Base-by-base conservation (phyloP, 2,797 vertebrate genomes). In the Galaxias olidus region DNA sequence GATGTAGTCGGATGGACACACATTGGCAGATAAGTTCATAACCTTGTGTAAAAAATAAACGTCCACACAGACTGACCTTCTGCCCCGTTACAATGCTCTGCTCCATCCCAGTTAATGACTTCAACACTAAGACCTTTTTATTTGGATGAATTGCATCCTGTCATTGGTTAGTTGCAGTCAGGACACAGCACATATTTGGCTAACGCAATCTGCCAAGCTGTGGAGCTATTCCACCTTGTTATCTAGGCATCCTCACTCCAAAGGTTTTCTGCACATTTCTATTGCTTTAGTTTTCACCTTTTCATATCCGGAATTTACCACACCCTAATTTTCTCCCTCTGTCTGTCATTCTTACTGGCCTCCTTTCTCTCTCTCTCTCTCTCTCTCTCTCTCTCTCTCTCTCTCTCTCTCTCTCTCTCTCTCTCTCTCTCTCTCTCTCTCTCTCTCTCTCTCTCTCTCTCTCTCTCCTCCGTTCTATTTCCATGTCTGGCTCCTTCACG, bases 71-170 rank as follows among this genome's bases (percentile, higher is more conserved):
- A 19, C 50, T 9, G 9, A 11, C n/a, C 30, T 2, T 30, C 2
- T 9, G 41, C 11, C 14, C 55, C 57, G 30, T 30, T 30, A 2
- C 2, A 30, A 30, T 30, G 30, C 3, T 30, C 30, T 30, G 30
- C 6, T 30, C 30, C n/a, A n/a, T n/a, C n/a, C n/a, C 30, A 30
- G 30, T 2, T 30, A 2, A 30, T 30, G 30, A 2, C 58, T 56
- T 56, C 60, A 58, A 79, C 74, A 73, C 62, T 69, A 47, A 57
- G 41, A 30, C 40, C 13, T 12, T 58, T 84, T 74, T 40, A 67
- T 78, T 61, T 47, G 55, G 42, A 65, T 74, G 59, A 74, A 73
- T 69, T 60, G 46, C 66, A 63, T 66, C 61, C 59, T 42, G 57
- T 55, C 57, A 41, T 65, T 42, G 46, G 60, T 68, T 48, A 52